A percentile compares a stretch with the other conserved stretches of the same genome.
Evolutionary conservation across 2,113 vertebrate species (phyloP).

Genomic region (Smithornis capensis): DNA sequence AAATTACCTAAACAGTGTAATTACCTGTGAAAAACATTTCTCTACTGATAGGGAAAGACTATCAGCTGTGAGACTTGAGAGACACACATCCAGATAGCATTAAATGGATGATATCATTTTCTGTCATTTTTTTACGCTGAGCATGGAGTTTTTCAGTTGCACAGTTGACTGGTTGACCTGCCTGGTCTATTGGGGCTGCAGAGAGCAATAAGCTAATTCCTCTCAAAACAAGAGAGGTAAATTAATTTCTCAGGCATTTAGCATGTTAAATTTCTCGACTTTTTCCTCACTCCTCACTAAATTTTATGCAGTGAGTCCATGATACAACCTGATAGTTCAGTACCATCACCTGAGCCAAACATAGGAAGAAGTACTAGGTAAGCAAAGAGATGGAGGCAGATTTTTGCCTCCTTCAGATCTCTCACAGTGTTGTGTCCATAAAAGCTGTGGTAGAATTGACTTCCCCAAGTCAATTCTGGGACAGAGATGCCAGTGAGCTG

Average conservation of each 20-base stretch:
- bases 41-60: neutral
- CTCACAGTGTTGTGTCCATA: neutral
- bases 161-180: neutral
- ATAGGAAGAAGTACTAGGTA: accelerated
- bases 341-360: neutral
- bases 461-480: neutral
- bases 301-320: neutral
- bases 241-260: neutral
- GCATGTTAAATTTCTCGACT: neutral
- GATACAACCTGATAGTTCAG: neutral
- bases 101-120: neutral
- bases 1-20: neutral
- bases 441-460: neutral
- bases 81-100: neutral
- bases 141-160: neutral
- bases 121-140: neutral
- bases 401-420: neutral
- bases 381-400: neutral
- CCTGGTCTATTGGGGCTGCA: neutral
- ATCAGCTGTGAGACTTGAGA: neutral
- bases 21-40: neutral
- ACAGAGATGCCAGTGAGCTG: neutral
- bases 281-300: neutral
- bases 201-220: neutral
- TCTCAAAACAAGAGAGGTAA: neutral